Conservation (phyloP, 2,113 vertebrate species). For the Cercocebus atys region DNA sequence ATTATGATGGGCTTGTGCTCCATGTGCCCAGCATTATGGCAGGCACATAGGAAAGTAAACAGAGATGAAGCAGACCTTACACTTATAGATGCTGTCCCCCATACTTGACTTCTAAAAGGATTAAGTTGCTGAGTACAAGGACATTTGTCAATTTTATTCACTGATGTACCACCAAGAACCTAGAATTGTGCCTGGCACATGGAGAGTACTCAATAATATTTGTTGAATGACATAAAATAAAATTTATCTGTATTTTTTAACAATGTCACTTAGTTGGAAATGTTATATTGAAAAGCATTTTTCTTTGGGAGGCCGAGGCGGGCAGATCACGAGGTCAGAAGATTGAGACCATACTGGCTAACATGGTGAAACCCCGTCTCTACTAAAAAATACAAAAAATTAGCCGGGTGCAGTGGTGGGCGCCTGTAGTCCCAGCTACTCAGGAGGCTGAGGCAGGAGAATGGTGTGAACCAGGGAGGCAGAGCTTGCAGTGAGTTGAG, state of each 20-base stretch:
- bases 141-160: neutral
- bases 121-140: neutral
- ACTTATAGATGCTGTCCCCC: neutral
- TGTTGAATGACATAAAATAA: slow-evolving; percentile 1
- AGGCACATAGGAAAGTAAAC: neutral
- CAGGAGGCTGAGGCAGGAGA: no score
- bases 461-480: no score
- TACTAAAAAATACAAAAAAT: no score
- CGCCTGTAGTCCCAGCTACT: no score
- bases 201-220: neutral
- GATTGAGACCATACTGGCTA: no score
- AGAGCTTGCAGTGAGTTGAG: no score
- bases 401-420: no score
- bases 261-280: neutral
- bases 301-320: neutral
- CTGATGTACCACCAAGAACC: neutral
- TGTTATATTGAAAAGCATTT: neutral
- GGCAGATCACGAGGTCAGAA: no score
- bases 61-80: neutral
- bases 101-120: neutral
- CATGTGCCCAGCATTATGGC: neutral
- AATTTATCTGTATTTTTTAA: neutral
- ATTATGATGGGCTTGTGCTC: neutral
- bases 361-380: no score
- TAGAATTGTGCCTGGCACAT: neutral